Percentiles rank a stretch among this genome's conserved stretches.
phyloP scores from a whole-genome alignment of 2,888 invertebrate species.

The Barypeithes pellucidus region DNA sequence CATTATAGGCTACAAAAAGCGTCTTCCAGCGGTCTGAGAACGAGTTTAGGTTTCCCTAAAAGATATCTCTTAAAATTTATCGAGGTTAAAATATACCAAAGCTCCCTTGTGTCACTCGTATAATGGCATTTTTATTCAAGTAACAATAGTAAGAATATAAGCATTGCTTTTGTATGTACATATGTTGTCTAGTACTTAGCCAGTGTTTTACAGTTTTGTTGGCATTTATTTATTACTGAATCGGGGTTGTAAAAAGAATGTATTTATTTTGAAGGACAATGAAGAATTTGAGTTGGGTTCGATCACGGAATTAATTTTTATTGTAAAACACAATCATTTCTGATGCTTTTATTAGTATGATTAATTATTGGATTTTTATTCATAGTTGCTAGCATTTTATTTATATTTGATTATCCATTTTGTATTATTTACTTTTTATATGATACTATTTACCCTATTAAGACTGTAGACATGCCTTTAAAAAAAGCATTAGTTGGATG shows the following conservation, averaged over 20 bases:
- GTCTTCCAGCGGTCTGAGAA: slow-evolving; percentile 2
- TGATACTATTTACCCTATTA: slow-evolving; percentile 40
- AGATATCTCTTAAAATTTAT: too few relatives aligned
- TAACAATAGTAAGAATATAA: slow-evolving; percentile 51
- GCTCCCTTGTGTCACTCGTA: slow-evolving; percentile 35
- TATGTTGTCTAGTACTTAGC: slow-evolving; percentile 61
- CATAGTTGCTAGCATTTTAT: slow-evolving; percentile 41
- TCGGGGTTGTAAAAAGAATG: slow-evolving; percentile 40
- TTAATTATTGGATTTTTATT: slow-evolving; percentile 36
- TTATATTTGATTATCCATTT: slow-evolving; percentile 45
- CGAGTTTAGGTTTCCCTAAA: not conserved
- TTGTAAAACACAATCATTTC: slow-evolving; percentile 39
- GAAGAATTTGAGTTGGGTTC: slow-evolving; percentile 24
- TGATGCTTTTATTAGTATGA: slow-evolving; percentile 40
- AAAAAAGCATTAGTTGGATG: not conserved
- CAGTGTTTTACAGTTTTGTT: slow-evolving; percentile 57
- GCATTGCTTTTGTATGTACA: slow-evolving; percentile 59
- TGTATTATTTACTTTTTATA: slow-evolving; percentile 48
- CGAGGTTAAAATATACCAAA: slow-evolving; percentile 16
- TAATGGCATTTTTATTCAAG: slow-evolving; percentile 46
- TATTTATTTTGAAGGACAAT: slow-evolving; percentile 40
- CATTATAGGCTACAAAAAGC: not conserved
- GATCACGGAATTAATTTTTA: slow-evolving; percentile 9
- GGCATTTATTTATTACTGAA: slow-evolving; percentile 44
- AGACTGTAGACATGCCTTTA: slow-evolving; percentile 49